Percentiles rank a stretch among this genome's conserved stretches.
phyloP scores from a whole-genome alignment of 2,113 vertebrate genomes.

The Amazona vittata region DNA sequence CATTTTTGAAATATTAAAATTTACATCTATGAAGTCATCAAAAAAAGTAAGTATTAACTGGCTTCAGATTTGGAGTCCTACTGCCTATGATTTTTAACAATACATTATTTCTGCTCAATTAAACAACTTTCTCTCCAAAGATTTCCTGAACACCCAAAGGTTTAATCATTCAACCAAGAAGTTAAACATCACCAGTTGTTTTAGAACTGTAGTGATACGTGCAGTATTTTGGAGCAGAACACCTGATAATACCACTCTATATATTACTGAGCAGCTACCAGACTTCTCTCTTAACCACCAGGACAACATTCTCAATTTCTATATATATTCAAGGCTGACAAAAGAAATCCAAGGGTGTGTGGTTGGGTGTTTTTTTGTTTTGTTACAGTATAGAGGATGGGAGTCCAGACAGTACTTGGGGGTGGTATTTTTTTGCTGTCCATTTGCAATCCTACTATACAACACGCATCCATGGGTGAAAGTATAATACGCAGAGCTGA shows the following conservation, averaged over 20 bases:
- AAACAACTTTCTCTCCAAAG: background rate
- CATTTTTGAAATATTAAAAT: background rate
- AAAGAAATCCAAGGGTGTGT: background rate
- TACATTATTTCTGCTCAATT: background rate
- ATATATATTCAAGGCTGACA: background rate
- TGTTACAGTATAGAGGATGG: background rate
- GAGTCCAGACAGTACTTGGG: background rate
- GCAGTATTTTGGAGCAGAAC: background rate
- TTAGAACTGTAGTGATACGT: background rate
- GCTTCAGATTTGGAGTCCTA: background rate
- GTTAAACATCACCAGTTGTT: background rate
- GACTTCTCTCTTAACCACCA: background rate
- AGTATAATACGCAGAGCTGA: background rate
- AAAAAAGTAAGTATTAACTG: background rate
- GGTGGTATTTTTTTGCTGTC: background rate
- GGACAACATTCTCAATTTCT: background rate
- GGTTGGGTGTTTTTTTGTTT: background rate
- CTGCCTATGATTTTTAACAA: background rate
- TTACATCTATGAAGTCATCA: background rate
- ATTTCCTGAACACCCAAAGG: background rate
- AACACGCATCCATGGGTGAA: fast-evolving
- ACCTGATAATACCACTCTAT: background rate
- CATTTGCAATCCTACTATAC: background rate
- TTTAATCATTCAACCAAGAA: background rate
- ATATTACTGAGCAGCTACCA: background rate